These are phyloP conservation scores for Salarias fasciatus DNA, from an alignment of 2,797 vertebrate species.

Conservation along the genomic window DNA sequence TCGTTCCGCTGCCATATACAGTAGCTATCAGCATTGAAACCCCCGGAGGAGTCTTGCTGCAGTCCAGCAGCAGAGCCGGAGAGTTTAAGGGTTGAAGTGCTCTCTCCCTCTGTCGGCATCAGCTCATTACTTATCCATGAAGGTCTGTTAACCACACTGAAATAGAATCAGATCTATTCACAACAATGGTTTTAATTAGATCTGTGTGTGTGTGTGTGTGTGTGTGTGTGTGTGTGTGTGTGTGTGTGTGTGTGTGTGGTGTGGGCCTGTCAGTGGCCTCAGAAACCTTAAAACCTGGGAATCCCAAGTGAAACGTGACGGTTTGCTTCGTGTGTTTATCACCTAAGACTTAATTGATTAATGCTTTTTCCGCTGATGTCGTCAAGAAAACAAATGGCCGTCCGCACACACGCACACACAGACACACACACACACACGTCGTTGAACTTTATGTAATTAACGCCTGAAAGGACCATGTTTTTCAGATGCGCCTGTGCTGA, in stretches of 20 bases:
- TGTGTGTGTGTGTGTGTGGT: slow-evolving; percentile 1
- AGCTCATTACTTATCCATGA: slow-evolving; percentile 82
- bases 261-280: slow-evolving; percentile 50
- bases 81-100: slow-evolving; percentile 63
- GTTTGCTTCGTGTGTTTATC: slow-evolving; percentile 71
- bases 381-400: slow-evolving; percentile 74
- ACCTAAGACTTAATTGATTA: slow-evolving; percentile 79
- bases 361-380: slow-evolving; percentile 76
- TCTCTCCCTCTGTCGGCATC: slow-evolving; percentile 57
- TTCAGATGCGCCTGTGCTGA: slow-evolving; percentile 72
- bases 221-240: slow-evolving; percentile 13
- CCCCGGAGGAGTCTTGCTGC: slow-evolving; percentile 51
- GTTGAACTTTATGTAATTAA: slow-evolving; percentile 79
- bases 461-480: slow-evolving; percentile 68
- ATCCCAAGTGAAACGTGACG: slow-evolving; percentile 68
- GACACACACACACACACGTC: slow-evolving; percentile 33
- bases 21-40: slow-evolving; percentile 59
- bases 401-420: slow-evolving; percentile 13
- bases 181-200: slow-evolving; percentile 79
- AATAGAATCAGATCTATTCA: slow-evolving; percentile 80
- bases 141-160: slow-evolving; percentile 77
- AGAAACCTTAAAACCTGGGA: slow-evolving; percentile 73
- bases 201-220: slow-evolving; percentile 45
- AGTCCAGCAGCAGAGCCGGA: slow-evolving; percentile 49
- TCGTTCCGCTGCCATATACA: slow-evolving; percentile 45